These are phyloP conservation scores for Oophaga pumilio DNA, from an alignment of 2,113 vertebrate genomes.

Conservation along the genomic window DNA sequence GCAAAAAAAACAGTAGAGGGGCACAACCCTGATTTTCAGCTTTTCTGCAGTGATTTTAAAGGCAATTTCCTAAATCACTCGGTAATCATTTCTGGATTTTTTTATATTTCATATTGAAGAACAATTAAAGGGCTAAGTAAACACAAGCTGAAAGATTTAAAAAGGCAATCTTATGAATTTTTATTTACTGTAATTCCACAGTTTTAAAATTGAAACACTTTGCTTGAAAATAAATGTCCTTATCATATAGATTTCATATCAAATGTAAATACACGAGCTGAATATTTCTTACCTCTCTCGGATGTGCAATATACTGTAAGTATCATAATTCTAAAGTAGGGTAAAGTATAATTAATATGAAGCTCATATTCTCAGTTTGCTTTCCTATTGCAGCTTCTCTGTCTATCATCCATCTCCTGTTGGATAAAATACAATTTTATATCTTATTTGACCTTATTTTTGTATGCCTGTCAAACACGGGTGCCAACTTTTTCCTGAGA, in stretches of 20 bases:
- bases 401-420: constrained; percentile 13
- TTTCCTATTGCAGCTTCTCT: background rate
- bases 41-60: too few relatives aligned
- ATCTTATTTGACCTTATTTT: constrained; percentile 44
- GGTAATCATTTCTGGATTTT: background rate
- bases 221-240: background rate
- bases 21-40: too few relatives aligned
- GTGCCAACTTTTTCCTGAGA: constrained; percentile 37
- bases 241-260: background rate
- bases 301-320: background rate
- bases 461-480: constrained; percentile 42
- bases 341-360: background rate
- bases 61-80: background rate
- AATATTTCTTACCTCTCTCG: background rate
- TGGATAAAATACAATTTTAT: constrained; percentile 26
- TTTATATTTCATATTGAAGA: background rate
- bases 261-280: background rate
- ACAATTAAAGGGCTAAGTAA: background rate
- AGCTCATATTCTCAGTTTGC: background rate
- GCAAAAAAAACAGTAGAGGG: too few relatives aligned
- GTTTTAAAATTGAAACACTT: background rate
- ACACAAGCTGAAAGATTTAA: too few relatives aligned
- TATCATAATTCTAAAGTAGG: background rate
- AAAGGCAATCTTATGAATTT: background rate
- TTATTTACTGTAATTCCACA: background rate